phyloP scores from a whole-genome alignment of 2,888 invertebrate genomes.

The Adelognathus sp. region DNA sequence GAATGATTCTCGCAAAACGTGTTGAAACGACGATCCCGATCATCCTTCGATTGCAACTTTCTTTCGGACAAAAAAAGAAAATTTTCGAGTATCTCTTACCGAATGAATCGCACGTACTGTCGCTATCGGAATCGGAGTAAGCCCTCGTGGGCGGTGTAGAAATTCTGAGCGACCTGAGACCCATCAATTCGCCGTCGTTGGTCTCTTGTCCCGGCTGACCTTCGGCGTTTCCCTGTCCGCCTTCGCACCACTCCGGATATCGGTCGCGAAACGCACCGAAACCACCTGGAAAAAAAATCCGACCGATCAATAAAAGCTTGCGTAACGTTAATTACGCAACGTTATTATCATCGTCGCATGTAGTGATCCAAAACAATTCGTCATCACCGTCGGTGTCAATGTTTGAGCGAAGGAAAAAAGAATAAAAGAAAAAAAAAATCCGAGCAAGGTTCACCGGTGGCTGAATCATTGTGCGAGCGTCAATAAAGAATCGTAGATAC shows the following conservation, averaged over 20 bases:
- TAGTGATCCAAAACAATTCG: not conserved
- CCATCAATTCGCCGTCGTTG: slow-evolving; percentile 85
- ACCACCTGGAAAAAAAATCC: slow-evolving; percentile 88
- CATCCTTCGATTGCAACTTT: no score
- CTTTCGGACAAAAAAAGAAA: no score
- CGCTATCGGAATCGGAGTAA: slow-evolving; percentile 88
- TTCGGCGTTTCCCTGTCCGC: slow-evolving; percentile 84
- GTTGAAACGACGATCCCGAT: no score
- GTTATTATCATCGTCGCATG: not conserved
- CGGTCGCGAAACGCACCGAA: slow-evolving; percentile 91
- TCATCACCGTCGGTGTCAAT: slow-evolving; percentile 2
- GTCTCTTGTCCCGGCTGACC: slow-evolving; percentile 75
- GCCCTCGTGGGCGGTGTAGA: slow-evolving; percentile 88
- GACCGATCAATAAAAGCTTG: slow-evolving; percentile 54
- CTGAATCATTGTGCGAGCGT: not conserved
- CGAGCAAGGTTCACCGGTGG: not conserved
- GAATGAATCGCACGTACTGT: slow-evolving; percentile 79
- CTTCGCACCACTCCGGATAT: slow-evolving; percentile 96
- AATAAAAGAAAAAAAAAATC: no score
- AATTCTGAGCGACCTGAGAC: slow-evolving; percentile 88
- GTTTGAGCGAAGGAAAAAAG: not conserved
- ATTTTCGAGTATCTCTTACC: slow-evolving; percentile 71
- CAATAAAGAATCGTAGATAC: not conserved
- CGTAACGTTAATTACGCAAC: not conserved
- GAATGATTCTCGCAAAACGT: no score